Conservation (phyloP, 2,888 invertebrate species). For the Uloborus plumipes region DNA sequence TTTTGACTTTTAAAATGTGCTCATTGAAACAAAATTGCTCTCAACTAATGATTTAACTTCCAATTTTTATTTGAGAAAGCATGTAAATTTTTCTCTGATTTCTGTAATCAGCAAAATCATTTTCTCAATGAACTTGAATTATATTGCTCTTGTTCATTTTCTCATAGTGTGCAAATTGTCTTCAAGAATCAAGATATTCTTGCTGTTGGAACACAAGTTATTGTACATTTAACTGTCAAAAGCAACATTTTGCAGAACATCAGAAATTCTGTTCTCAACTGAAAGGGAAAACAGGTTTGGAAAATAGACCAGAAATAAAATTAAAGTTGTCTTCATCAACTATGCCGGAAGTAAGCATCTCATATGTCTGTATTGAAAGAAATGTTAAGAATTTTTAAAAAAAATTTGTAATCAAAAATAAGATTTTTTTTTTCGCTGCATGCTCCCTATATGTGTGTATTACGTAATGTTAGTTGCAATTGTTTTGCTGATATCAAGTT, state of each 20-base stretch:
- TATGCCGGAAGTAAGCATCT: constrained; percentile 20
- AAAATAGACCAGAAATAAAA: neutral
- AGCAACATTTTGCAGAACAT: constrained; percentile 60
- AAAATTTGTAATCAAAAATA: neutral
- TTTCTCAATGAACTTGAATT: no score
- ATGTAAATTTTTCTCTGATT: no score
- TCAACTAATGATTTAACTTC: no score
- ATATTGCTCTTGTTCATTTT: constrained; percentile 12
- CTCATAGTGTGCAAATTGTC: constrained; percentile 82
- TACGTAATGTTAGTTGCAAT: neutral
- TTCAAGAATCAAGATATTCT: constrained; percentile 89
- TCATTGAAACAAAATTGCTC: no score
- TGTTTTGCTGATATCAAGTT: neutral
- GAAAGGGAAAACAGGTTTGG: constrained; percentile 13
- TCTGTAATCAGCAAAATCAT: no score
- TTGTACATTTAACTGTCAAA: constrained; percentile 63
- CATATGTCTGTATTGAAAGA: neutral
- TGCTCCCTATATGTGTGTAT: neutral
- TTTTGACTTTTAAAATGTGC: no score
- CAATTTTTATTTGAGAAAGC: no score
- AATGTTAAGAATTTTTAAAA: neutral
- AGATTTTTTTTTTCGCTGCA: no score
- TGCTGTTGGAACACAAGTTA: constrained; percentile 87
- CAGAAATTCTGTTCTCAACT: constrained; percentile 55
- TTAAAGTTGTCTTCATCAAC: neutral